These are phyloP conservation scores for Craterocephalus amniculus DNA, from an alignment of 2,797 vertebrate species.

Conservation along the genomic window DNA sequence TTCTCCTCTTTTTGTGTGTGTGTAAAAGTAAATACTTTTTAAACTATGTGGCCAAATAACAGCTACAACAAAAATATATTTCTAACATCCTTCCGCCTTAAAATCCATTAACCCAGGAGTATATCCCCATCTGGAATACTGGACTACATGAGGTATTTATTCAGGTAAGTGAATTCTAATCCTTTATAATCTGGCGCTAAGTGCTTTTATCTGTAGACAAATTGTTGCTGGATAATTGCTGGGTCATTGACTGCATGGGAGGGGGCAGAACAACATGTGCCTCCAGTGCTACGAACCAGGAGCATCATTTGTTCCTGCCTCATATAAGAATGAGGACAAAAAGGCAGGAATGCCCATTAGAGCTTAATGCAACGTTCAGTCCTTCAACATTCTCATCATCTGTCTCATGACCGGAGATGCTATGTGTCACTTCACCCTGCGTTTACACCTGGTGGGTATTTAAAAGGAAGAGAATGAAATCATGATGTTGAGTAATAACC, in stretches of 20 bases:
- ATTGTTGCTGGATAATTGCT: conserved; percentile 58
- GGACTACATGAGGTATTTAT: conserved; percentile 55
- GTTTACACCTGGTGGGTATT: not conserved
- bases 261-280: conserved; percentile 49
- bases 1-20: not conserved
- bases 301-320: conserved; percentile 34
- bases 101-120: conserved; percentile 35
- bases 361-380: conserved; percentile 35
- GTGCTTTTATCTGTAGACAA: conserved; percentile 68
- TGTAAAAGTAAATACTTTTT: conserved; percentile 28
- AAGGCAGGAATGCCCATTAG: conserved; percentile 20
- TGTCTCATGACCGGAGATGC: conserved; percentile 27
- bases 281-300: conserved; percentile 32
- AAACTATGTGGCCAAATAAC: conserved; percentile 18
- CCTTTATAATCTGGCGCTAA: conserved; percentile 71
- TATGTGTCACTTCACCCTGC: not conserved
- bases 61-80: conserved; percentile 34
- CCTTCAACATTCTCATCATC: conserved; percentile 29
- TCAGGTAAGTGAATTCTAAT: conserved; percentile 74
- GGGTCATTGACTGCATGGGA: conserved; percentile 46
- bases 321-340: conserved; percentile 22
- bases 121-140: conserved; percentile 50
- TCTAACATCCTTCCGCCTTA: conserved; percentile 8
- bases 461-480: not conserved
- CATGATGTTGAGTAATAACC: not conserved